Evolutionary conservation across 2,888 invertebrate species (phyloP), one percentile per base, ranked within the genome.

Genomic region (Autographa gamma): DNA sequence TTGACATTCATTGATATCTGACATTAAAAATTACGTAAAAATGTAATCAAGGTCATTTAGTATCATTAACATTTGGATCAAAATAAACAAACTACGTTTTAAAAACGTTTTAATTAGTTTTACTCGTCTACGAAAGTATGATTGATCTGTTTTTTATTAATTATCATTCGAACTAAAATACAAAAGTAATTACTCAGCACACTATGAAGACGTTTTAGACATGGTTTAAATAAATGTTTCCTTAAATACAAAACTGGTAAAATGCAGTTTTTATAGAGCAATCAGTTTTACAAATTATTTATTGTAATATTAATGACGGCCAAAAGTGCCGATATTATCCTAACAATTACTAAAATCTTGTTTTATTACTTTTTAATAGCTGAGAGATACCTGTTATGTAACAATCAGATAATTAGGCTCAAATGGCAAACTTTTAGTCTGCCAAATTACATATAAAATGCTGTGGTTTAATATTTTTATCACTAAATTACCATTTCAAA

Each of bases 31-130:
- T 70, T 71, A 11, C 63, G 71, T 66, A 63, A 76, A 54, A 61
- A 25, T 11, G 76, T 43, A 62, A 80, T 76, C 72, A 77, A 80
- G 77, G 80, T 62, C 32, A 66, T 61, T 59, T 63, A n/a, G n/a
- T 61, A 9, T 52, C 56, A 71, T 58, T 77, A 41, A 71, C 61
- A 66, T 76, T 70, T 52, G 31, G 63, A 52, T 56, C 11, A 65
- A 76, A 0, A 32, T 58, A 56, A 9, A 18, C 19, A 18, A 38
- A 38, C 38, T 11, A 38, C 11, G 38, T 38, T 38, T 38, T 38
- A 11, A 34, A 4, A 34, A 7, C 34, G 38, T 38, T 2, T 38
- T 7, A 11, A 38, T 11, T 9, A 11, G 11, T 38, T 38, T 11
- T 38, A 38, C 11, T 38, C 38, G 38, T 11, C 38, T 38, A 38